These are phyloP conservation scores for Drosophila tropicalis DNA, from an alignment of 1,140 invertebrate genomes.

Conservation along the genomic window DNA sequence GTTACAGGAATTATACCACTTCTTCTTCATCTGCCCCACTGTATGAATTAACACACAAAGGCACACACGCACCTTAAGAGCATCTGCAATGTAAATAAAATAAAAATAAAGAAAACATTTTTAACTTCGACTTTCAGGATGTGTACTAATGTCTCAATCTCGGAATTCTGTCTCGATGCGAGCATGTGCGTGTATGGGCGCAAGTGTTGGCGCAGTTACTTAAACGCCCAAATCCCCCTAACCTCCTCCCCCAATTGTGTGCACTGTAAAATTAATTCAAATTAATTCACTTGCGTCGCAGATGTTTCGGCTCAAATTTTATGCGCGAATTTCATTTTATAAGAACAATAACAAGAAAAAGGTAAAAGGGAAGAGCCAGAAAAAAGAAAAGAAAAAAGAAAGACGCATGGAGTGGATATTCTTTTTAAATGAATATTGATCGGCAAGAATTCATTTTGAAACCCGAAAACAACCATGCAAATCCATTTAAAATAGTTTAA, in stretches of 20 bases:
- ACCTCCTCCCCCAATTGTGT: not conserved
- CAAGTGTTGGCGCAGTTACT: slow-evolving; percentile 71
- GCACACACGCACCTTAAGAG: not conserved
- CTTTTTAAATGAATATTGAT: slow-evolving; percentile 19
- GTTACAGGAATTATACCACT: too few species aligned
- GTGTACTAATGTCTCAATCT: slow-evolving; percentile 64
- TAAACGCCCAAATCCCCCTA: slow-evolving; percentile 40
- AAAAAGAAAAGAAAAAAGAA: too few species aligned
- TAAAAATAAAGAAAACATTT: slow-evolving; percentile 47
- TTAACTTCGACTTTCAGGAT: slow-evolving; percentile 60
- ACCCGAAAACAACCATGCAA: too few species aligned
- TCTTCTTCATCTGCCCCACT: not conserved
- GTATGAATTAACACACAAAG: not conserved
- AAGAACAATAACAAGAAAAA: slow-evolving; percentile 10
- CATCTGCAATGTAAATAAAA: slow-evolving; percentile 49
- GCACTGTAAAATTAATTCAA: slow-evolving; percentile 76
- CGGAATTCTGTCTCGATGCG: slow-evolving; percentile 20
- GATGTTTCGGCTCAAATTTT: slow-evolving; percentile 81
- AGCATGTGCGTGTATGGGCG: slow-evolving; percentile 32
- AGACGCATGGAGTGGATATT: slow-evolving; percentile 14
- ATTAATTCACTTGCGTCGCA: slow-evolving; percentile 79
- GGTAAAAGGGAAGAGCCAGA: not conserved
- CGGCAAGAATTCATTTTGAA: not conserved
- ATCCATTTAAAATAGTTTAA: too few species aligned
- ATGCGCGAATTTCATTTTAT: slow-evolving; percentile 75